Evolutionary conservation across 2,113 vertebrate species (phyloP).

Genomic region (Choloepus hoffmanni): DNA sequence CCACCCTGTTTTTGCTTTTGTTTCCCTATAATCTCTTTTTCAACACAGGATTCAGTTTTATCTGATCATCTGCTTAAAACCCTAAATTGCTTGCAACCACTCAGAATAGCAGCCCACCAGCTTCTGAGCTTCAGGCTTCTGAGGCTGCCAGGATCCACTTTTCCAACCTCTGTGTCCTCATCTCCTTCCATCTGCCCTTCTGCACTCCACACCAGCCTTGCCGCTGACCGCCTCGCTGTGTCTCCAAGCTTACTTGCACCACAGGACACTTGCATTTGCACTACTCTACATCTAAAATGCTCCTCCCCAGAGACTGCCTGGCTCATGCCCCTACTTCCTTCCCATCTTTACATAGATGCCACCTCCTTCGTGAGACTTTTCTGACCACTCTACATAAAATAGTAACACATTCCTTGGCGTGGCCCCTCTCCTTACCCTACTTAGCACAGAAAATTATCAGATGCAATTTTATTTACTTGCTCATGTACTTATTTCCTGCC

Average conservation of each 20-base stretch:
- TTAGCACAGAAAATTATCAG: background rate
- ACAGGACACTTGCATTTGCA: rapidly evolving
- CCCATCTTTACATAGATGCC: background rate
- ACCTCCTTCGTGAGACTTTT: background rate
- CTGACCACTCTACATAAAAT: background rate
- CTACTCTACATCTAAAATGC: background rate
- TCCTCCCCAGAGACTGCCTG: background rate
- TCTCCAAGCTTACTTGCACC: background rate
- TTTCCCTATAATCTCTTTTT: background rate
- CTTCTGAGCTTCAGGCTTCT: background rate
- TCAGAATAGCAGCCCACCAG: background rate
- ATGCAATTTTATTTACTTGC: constrained; percentile 8
- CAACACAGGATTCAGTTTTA: background rate
- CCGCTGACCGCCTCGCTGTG: background rate
- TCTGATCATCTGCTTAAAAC: background rate
- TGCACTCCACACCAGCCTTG: rapidly evolving
- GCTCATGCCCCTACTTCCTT: background rate
- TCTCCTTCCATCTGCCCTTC: background rate
- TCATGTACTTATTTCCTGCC: background rate
- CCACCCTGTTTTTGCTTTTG: background rate
- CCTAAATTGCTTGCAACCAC: background rate
- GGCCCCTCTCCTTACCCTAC: background rate
- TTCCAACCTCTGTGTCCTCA: background rate
- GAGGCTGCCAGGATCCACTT: background rate
- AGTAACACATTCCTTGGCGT: background rate